A percentile compares a stretch with the other conserved stretches of the same genome.
Conservation (phyloP, 2,113 vertebrate species). For the Crotalus helleri region DNA sequence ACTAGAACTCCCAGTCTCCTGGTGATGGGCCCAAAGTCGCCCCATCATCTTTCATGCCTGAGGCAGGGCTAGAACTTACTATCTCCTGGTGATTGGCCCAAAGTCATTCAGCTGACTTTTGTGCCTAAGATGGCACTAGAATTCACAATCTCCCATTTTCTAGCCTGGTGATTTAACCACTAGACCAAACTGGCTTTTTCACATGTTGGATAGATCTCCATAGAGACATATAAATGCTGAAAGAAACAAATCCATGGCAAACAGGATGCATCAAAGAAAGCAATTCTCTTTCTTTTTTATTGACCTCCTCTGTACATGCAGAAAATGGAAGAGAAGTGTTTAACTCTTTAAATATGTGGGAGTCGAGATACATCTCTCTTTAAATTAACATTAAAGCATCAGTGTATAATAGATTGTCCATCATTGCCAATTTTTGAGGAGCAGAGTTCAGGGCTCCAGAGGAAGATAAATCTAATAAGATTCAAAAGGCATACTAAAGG, state of each 20-base stretch:
- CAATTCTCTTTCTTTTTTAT: neutral
- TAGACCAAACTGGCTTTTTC: too few species aligned
- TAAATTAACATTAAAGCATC: neutral
- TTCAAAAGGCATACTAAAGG: neutral
- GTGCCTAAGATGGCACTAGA: too few species aligned
- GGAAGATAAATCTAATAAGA: slow-evolving; percentile 10
- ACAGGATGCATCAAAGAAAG: neutral
- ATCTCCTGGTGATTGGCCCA: too few species aligned
- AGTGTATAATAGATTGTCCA: neutral
- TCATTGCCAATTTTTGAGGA: neutral
- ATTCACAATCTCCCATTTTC: too few species aligned
- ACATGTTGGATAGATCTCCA: neutral
- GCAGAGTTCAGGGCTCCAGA: neutral
- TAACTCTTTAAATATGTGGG: too few species aligned
- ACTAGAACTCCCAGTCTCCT: too few species aligned
- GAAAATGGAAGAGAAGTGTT: neutral
- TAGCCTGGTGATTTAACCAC: too few species aligned
- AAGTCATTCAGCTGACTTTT: too few species aligned
- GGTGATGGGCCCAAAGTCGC: too few species aligned
- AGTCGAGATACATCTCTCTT: neutral
- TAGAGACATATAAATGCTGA: neutral
- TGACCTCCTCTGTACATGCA: neutral
- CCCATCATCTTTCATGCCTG: too few species aligned
- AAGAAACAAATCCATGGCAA: neutral
- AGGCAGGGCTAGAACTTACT: too few species aligned